Conservation (phyloP, 2,888 invertebrate genomes). For the Temnothorax unifasciatus region DNA sequence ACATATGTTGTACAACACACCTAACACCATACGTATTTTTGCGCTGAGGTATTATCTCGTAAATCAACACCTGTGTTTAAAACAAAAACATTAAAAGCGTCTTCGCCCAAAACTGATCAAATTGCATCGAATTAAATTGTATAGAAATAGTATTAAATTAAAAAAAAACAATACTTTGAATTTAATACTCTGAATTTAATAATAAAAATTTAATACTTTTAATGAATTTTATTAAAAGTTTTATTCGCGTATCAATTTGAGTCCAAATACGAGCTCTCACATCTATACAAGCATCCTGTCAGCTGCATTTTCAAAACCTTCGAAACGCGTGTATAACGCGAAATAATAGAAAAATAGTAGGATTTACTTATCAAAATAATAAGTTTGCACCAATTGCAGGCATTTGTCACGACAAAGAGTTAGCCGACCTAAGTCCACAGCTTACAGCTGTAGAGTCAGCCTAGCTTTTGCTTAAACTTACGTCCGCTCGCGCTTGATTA, state of each 20-base stretch:
- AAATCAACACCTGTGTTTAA: background rate
- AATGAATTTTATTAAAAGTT: background rate
- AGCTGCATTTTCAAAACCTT: background rate
- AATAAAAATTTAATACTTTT: background rate
- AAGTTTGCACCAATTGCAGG: background rate
- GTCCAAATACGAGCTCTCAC: background rate
- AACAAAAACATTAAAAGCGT: background rate
- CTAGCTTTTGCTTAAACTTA: conserved; percentile 41
- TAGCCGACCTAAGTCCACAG: conserved; percentile 27
- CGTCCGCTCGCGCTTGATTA: conserved; percentile 36
- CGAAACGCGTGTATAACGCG: background rate
- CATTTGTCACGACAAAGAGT: conserved; percentile 27
- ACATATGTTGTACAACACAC: background rate
- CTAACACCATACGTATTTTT: background rate
- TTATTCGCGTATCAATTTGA: background rate
- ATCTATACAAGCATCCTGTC: background rate
- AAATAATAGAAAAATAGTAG: background rate
- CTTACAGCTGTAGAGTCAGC: conserved; percentile 31
- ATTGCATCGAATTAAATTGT: background rate
- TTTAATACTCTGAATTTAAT: background rate
- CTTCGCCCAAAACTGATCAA: background rate
- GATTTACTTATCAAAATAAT: conserved; percentile 1
- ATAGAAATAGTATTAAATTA: conserved; percentile 3
- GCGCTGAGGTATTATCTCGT: background rate
- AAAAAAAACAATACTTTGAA: background rate